A percentile compares a stretch with the other conserved stretches of the same genome.
phyloP scores from a whole-genome alignment of 1,140 invertebrate species.

The Aradophagus sp. region DNA sequence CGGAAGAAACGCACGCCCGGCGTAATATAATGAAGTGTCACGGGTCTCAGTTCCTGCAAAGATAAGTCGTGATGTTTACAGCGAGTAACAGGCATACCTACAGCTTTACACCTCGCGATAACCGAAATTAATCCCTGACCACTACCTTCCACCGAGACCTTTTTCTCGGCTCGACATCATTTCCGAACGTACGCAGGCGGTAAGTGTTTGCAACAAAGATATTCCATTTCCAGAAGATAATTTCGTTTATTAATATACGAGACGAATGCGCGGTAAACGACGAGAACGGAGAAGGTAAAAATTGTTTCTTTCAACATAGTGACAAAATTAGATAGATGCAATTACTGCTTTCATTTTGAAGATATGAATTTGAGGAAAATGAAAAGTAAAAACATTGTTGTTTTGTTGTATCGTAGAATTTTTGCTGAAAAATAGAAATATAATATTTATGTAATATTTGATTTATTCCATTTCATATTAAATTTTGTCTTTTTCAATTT shows the following conservation, averaged over 20 bases:
- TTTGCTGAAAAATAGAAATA: background rate
- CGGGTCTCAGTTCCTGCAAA: conserved; percentile 59
- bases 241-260: conserved; percentile 29
- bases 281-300: background rate
- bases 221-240: conserved; percentile 37
- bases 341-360: background rate
- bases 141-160: conserved; percentile 12
- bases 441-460: no score
- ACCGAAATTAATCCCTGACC: conserved; percentile 59
- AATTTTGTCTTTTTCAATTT: no score
- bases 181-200: conserved; percentile 25
- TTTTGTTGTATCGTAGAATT: no score
- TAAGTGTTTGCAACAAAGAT: conserved; percentile 27
- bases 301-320: no score
- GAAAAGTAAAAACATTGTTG: no score
- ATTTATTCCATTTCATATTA: no score
- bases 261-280: background rate
- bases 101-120: conserved; percentile 57
- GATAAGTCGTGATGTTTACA: conserved; percentile 66
- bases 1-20: conserved; percentile 8
- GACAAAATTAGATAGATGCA: no score
- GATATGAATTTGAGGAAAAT: background rate
- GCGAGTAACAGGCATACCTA: conserved; percentile 59
- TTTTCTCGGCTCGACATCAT: conserved; percentile 32
- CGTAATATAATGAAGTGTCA: conserved; percentile 47